A percentile compares a stretch with the other conserved stretches of the same genome.
These are phyloP conservation scores for Hippolais icterina DNA, from an alignment of 2,113 vertebrate genomes.

Conservation along the genomic window DNA sequence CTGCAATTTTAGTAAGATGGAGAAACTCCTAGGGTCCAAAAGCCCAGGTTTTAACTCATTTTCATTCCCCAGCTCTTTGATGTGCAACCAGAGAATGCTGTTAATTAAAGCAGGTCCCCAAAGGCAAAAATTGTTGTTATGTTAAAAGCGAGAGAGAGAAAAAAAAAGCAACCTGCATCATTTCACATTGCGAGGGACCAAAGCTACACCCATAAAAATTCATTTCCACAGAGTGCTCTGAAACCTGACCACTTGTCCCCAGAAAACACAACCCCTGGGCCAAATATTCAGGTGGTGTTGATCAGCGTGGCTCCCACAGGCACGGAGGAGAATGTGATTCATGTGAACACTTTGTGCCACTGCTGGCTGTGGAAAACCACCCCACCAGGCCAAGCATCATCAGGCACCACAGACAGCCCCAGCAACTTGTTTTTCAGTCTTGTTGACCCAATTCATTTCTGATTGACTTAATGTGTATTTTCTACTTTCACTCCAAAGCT, in stretches of 20 bases:
- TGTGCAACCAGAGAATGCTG: not conserved
- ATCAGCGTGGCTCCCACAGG: not conserved
- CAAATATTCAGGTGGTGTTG: not conserved
- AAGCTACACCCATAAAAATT: not conserved
- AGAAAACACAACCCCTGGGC: not conserved
- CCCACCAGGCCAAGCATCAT: not conserved
- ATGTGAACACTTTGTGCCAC: accelerated
- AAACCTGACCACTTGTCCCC: not conserved
- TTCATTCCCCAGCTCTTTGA: slow-evolving; percentile 4
- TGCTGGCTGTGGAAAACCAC: not conserved
- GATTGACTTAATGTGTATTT: not conserved
- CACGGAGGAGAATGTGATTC: not conserved
- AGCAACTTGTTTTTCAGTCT: not conserved
- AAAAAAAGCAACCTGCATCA: not conserved
- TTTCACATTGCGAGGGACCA: not conserved
- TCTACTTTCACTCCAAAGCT: not conserved
- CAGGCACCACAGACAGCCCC: not conserved
- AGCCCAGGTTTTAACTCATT: not conserved
- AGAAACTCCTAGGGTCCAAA: not conserved
- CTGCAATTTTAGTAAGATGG: not conserved
- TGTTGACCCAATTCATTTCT: not conserved
- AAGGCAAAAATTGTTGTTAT: not conserved
- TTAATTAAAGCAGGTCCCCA: slow-evolving; percentile 18
- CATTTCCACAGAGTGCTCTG: not conserved
- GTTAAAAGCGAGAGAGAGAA: not conserved